A percentile compares a stretch with the other conserved stretches of the same genome.
phyloP scores from a whole-genome alignment of 2,888 invertebrate species.

The Leptinotarsa peninsularis region DNA sequence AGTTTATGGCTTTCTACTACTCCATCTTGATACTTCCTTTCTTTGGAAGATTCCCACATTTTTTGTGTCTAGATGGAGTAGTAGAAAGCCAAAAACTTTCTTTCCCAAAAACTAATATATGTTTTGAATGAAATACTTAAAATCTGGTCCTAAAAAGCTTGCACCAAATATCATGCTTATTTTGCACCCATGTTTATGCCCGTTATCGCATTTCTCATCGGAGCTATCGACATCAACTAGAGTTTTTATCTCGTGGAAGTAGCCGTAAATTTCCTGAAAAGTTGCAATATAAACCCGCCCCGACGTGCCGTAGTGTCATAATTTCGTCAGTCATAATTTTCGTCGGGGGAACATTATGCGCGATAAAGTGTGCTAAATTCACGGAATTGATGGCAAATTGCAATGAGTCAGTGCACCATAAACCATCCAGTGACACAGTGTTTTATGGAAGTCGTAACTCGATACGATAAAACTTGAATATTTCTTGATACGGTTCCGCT shows the following conservation, averaged over 20 bases:
- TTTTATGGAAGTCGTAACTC: slow-evolving; percentile 3
- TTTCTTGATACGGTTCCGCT: background rate
- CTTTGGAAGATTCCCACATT: no score
- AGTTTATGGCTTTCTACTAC: no score
- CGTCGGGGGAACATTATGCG: background rate
- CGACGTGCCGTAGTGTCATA: background rate
- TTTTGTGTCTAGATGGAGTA: no score
- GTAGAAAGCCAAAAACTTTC: no score
- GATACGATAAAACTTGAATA: slow-evolving; percentile 4
- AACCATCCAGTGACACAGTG: background rate
- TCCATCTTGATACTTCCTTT: no score
- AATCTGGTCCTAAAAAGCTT: no score
- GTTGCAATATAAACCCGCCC: background rate
- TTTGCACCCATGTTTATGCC: no score
- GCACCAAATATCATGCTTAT: no score
- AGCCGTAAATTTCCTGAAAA: background rate
- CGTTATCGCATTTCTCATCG: no score
- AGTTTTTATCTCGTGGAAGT: background rate
- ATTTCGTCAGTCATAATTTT: slow-evolving; percentile 14
- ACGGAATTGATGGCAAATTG: background rate
- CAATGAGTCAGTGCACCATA: background rate
- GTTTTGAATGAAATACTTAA: no score
- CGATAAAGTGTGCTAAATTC: background rate
- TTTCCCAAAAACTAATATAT: no score
- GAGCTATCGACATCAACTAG: background rate